Evolutionary conservation across 2,888 invertebrate species (phyloP).

Genomic region (Lasioglossum vierecki): DNA sequence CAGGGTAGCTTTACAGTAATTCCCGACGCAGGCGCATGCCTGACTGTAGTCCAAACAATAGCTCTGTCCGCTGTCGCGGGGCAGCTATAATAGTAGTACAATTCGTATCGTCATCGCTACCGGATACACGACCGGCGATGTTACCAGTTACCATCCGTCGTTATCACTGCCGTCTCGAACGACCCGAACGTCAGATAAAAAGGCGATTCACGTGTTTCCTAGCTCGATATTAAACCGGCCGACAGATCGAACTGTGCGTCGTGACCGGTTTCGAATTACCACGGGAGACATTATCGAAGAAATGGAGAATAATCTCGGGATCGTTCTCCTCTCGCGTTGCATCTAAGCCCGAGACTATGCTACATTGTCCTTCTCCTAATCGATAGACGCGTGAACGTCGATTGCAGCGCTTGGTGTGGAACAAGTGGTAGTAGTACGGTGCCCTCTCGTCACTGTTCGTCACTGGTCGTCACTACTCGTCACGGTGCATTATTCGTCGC

Average conservation of each 20-base stretch:
- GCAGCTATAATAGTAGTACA: slow-evolving; percentile 74
- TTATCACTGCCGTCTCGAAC: not conserved
- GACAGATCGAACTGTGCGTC: not conserved
- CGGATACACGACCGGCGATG: slow-evolving; percentile 56
- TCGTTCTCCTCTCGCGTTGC: slow-evolving; percentile 10
- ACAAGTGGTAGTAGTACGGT: slow-evolving; percentile 77
- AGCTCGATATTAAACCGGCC: not conserved
- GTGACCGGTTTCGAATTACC: not conserved
- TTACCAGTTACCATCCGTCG: slow-evolving; percentile 48
- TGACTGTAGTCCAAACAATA: slow-evolving; percentile 82
- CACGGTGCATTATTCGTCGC: slow-evolving; percentile 50
- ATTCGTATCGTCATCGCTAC: slow-evolving; percentile 73
- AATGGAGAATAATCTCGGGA: not conserved
- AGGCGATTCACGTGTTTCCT: not conserved
- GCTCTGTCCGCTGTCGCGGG: slow-evolving; percentile 75
- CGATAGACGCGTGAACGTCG: slow-evolving; percentile 80
- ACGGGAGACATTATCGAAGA: no score
- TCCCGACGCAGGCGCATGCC: slow-evolving; percentile 80
- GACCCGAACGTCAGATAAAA: not conserved
- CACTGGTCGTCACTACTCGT: slow-evolving; percentile 51
- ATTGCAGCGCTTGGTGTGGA: slow-evolving; percentile 80
- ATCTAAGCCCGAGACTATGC: slow-evolving; percentile 42
- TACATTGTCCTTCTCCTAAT: slow-evolving; percentile 68
- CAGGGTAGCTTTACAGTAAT: slow-evolving; percentile 59
- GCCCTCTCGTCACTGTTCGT: slow-evolving; percentile 55